A percentile compares a stretch with the other conserved stretches of the same genome.
Conservation (phyloP, 2,113 vertebrate genomes). For the Gymnogyps californianus region DNA sequence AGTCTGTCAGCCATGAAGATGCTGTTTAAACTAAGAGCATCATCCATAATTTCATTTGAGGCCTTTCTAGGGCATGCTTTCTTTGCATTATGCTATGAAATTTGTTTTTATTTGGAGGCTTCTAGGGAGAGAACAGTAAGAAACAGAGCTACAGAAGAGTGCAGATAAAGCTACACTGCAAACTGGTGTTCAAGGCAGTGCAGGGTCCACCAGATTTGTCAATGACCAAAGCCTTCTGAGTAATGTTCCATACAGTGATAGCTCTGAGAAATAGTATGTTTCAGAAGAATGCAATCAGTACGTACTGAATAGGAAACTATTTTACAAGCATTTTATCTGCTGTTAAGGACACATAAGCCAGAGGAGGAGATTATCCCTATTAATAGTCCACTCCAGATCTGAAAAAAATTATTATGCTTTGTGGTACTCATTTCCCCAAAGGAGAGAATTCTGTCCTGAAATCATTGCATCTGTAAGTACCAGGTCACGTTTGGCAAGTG, state of each 20-base stretch:
- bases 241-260: background rate
- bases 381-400: conserved; percentile 59
- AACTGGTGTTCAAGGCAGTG: background rate
- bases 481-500: background rate
- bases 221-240: background rate
- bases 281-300: conserved; percentile 49
- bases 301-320: conserved; percentile 28
- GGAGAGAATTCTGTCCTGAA: background rate
- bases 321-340: conserved; percentile 54
- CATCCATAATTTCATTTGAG: background rate
- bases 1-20: background rate
- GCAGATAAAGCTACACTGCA: background rate
- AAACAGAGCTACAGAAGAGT: background rate
- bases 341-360: conserved; percentile 51
- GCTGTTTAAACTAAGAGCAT: background rate
- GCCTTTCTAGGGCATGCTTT: background rate
- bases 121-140: background rate
- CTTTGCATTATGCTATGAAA: background rate
- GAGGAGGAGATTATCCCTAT: conserved; percentile 54
- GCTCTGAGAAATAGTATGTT: conserved; percentile 8
- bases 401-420: conserved; percentile 46
- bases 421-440: background rate
- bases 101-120: background rate
- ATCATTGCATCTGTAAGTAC: background rate
- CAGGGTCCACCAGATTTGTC: background rate